Base-by-base conservation (phyloP, 30 jellyfish, hydroid and myxozoan genomes). In the Hydractinia echinata region DNA sequence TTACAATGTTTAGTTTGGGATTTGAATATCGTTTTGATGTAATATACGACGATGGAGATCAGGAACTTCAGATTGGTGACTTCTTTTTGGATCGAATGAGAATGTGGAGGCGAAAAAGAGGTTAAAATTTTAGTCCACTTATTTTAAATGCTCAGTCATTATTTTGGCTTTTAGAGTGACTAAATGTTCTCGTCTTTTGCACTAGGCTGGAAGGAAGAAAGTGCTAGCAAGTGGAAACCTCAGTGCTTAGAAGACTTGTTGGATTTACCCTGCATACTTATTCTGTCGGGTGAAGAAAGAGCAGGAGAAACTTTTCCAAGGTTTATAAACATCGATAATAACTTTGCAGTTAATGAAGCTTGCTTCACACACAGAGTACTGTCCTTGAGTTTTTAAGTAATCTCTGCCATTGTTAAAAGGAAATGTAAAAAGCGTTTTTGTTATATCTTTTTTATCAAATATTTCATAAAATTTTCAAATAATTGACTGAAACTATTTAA, bases 301-400 rank as follows among this genome's bases (percentile, higher is more conserved):
- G 78, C 92, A 72, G 97, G 97, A 19, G 95, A 84, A 61, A 84
- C 97, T 54, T 89, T 84, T 56, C 97, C 97, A 80, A 89, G 97
- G 97, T 89, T 58, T 13, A 19, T 30, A 30, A 30, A 30, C 44
- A 30, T 30, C 44, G 44, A 30, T 30, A 30, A 0, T 30, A 0
- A 30, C 44, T 30, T 30, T 30, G 44, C 2, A 30, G 1, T 30
- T 0, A n/a, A 30, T 30, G 44, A 30, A 30, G 44, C 44, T 30
- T 30, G 44, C 44, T 30, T 30, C 2, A 30, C 44, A 30, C 44
- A 30, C 44, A 0, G 44, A 30, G 44, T 30, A 0, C 44, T 2
- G 44, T 30, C 44, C 44, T 30, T 30, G 44, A 30, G 44, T 0
- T 30, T 30, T 30, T 30, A 30, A 30, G 44, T 0, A 30, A 30